Base-by-base conservation (phyloP, 2,888 invertebrate genomes). In the Kuschelorhynchus macadamiae region DNA sequence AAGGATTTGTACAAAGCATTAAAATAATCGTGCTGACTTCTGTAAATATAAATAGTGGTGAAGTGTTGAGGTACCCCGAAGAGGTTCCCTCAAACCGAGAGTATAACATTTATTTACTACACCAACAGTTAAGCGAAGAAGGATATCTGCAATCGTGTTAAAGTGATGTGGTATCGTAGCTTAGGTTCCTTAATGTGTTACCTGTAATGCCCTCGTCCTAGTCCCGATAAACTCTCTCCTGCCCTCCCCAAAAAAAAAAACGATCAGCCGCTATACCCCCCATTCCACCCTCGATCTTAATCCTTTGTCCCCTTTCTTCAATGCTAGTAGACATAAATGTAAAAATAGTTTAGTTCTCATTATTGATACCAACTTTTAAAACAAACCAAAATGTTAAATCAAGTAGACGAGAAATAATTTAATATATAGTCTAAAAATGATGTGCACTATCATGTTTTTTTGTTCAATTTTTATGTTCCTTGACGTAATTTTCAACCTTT, bases 121-220 rank as follows among this genome's bases (percentile, higher is more conserved):
- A 72, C 44, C 53, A 49, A 62, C 60, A 62, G 67, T 64, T 60
- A 72, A 47, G 56, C 57, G 67, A 57, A 67, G 72, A 75, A 75
- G 77, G 78, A 79, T 78, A 78, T 76, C 77, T 78, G 77, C 78
- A 78, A 78, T 68, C 77, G 76, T 79, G 78, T 80, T 80, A 81
- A 59, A 81, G 81, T 82, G 81, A 81, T 82, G 81, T 81, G 82
- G 82, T 82, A 81, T 82, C 80, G 81, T 82, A 82, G 81, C 79
- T 81, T 82, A 56, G 79, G 78, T 80, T 88, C 87, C 88, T 86
- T 79, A 82, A 87, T 84, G 88, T 88, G 88, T 88, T 88, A 88
- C 86, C 87, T 86, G 83, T 81, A 65, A 64, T 84, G 72, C 74
- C 78, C 77, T 85, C 85, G 83, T 85, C 85, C 85, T 86, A 85